Percentiles rank a stretch among this genome's conserved stretches.
Evolutionary conservation across 2,888 invertebrate species (phyloP).

Genomic region (Antitype chi): DNA sequence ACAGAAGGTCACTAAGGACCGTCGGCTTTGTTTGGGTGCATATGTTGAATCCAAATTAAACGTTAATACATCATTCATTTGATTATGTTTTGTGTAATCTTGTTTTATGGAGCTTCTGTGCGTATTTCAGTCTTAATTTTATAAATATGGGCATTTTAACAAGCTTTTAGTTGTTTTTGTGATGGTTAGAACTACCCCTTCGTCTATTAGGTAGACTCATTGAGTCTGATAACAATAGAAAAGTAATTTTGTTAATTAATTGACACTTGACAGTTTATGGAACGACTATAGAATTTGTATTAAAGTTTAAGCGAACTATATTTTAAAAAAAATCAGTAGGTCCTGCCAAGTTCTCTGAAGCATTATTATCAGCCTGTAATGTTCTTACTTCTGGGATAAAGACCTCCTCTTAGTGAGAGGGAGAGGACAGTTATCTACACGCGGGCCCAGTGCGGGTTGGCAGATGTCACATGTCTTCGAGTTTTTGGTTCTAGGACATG

Average conservation of each 20-base stretch:
- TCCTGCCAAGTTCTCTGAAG: not conserved
- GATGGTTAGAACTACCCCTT: not conserved
- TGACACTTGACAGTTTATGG: no score
- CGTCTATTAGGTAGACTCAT: no score
- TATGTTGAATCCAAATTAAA: constrained; percentile 20
- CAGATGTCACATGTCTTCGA: no score
- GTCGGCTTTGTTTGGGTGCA: constrained; percentile 31
- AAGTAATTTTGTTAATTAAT: no score
- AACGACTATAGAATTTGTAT: not conserved
- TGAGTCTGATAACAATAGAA: no score
- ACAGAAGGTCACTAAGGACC: constrained; percentile 34
- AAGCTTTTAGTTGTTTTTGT: not conserved
- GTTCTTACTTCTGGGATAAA: no score
- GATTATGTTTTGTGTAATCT: constrained; percentile 16
- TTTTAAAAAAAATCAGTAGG: not conserved
- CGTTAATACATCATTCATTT: constrained; percentile 15
- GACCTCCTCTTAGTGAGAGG: no score
- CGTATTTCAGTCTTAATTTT: not conserved
- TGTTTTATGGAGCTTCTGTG: not conserved
- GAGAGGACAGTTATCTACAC: no score
- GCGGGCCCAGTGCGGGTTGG: no score
- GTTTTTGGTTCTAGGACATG: no score
- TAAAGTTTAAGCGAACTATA: no score
- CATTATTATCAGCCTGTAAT: no score
- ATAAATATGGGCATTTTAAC: not conserved